Conservation (phyloP, 2,888 invertebrate species). For the Parelbella ahira region DNA sequence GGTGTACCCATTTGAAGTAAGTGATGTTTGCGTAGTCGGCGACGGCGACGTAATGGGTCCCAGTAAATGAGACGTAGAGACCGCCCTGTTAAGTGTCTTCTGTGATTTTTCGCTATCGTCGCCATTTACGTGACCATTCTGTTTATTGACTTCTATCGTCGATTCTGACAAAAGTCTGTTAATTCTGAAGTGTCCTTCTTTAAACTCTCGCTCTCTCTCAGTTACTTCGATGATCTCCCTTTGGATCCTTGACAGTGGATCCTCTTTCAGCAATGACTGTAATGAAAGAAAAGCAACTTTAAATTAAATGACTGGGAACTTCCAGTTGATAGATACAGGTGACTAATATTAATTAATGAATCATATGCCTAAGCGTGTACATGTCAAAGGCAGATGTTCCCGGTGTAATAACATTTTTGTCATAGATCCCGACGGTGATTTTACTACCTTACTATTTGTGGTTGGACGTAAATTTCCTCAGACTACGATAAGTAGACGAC, state of each 20-base stretch:
- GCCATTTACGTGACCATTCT: slow-evolving; percentile 65
- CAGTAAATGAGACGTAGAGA: slow-evolving; percentile 69
- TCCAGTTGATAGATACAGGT: too few relatives aligned
- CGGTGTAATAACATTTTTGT: too few relatives aligned
- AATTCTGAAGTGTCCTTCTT: slow-evolving; percentile 79
- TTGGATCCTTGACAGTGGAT: slow-evolving; percentile 90
- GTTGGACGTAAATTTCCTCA: too few relatives aligned
- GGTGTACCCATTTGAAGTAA: slow-evolving; percentile 73
- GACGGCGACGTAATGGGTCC: slow-evolving; percentile 61
- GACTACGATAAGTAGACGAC: too few relatives aligned
- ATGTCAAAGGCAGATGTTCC: too few relatives aligned
- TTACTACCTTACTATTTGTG: too few relatives aligned
- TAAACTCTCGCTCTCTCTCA: slow-evolving; percentile 90
- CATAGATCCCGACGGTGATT: too few relatives aligned
- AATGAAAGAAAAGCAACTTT: slow-evolving; percentile 38
- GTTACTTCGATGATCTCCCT: slow-evolving; percentile 93
- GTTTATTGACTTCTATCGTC: slow-evolving; percentile 69
- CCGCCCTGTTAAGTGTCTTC: slow-evolving; percentile 60
- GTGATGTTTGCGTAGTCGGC: slow-evolving; percentile 53
- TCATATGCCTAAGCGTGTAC: too few relatives aligned
- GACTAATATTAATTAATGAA: too few relatives aligned
- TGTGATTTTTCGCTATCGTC: slow-evolving; percentile 48
- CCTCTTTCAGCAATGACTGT: slow-evolving; percentile 82
- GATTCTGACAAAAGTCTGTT: slow-evolving; percentile 71
- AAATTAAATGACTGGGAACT: too few relatives aligned